Evolutionary conservation across 2,888 invertebrate species (phyloP).

Genomic region (Brachypterus glaber): DNA sequence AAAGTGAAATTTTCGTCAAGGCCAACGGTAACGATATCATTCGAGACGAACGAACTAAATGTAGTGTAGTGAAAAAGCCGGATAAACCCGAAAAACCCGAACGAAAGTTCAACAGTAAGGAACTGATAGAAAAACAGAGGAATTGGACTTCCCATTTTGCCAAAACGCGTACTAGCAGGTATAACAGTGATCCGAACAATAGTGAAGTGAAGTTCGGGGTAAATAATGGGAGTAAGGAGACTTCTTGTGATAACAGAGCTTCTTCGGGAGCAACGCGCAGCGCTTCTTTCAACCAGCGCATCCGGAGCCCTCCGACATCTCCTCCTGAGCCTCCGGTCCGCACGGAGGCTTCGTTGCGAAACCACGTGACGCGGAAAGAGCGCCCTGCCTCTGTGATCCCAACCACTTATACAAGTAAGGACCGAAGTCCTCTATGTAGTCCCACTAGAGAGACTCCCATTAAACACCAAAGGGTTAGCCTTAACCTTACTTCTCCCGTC

Average conservation of each 20-base stretch:
- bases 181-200: constrained; percentile 54
- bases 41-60: constrained; percentile 27
- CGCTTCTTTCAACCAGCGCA: constrained; percentile 45
- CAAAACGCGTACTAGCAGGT: constrained; percentile 56
- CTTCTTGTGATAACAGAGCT: constrained; percentile 21
- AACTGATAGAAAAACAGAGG: constrained; percentile 80
- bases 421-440: not conserved
- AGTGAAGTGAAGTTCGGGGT: constrained; percentile 45
- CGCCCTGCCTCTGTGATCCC: constrained; percentile 37
- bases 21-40: constrained; percentile 17
- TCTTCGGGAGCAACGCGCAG: constrained; percentile 41
- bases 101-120: constrained; percentile 70
- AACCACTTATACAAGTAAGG: constrained; percentile 22
- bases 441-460: constrained; percentile 9
- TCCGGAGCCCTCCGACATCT: constrained; percentile 39
- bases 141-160: constrained; percentile 90
- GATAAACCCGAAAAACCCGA: constrained; percentile 78
- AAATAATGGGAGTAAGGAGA: constrained; percentile 33
- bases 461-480: constrained; percentile 13
- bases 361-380: constrained; percentile 33
- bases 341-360: constrained; percentile 36
- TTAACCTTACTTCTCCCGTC: not conserved
- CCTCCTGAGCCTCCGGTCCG: constrained; percentile 43
- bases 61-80: constrained; percentile 37
- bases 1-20: constrained; percentile 10